A percentile compares a stretch with the other conserved stretches of the same genome.
These are phyloP conservation scores for Clarias laeviceps DNA, from an alignment of 2,797 vertebrate species.

Conservation along the genomic window DNA sequence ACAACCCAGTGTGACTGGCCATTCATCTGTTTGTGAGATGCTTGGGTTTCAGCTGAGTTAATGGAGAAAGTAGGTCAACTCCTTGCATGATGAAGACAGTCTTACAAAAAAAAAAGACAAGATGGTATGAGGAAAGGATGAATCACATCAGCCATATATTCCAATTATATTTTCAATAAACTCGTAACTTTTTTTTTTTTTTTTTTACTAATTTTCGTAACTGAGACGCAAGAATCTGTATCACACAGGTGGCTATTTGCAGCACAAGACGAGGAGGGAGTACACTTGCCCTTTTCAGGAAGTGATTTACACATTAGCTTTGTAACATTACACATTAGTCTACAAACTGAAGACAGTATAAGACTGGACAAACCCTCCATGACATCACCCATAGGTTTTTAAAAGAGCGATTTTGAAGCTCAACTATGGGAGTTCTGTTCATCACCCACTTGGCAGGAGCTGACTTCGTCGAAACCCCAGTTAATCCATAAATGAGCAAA, in stretches of 20 bases:
- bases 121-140: constrained; percentile 8
- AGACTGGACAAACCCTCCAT: no score
- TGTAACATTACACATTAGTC: no score
- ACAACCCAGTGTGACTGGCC: constrained; percentile 5
- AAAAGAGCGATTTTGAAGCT: no score
- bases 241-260: neutral
- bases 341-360: no score
- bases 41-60: constrained; percentile 29
- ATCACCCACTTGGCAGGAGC: no score
- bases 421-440: no score
- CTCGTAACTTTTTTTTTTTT: no score
- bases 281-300: neutral
- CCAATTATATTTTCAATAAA: neutral
- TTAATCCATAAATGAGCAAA: no score
- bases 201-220: no score
- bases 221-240: neutral
- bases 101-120: constrained; percentile 39
- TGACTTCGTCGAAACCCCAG: no score
- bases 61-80: constrained; percentile 54
- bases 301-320: neutral
- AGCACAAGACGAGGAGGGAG: neutral
- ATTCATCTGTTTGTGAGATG: constrained; percentile 44
- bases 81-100: constrained; percentile 22
- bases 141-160: constrained; percentile 32
- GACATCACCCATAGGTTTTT: no score